phyloP scores from a whole-genome alignment of 2,888 invertebrate species.

The Pachymerium ferrugineum region DNA sequence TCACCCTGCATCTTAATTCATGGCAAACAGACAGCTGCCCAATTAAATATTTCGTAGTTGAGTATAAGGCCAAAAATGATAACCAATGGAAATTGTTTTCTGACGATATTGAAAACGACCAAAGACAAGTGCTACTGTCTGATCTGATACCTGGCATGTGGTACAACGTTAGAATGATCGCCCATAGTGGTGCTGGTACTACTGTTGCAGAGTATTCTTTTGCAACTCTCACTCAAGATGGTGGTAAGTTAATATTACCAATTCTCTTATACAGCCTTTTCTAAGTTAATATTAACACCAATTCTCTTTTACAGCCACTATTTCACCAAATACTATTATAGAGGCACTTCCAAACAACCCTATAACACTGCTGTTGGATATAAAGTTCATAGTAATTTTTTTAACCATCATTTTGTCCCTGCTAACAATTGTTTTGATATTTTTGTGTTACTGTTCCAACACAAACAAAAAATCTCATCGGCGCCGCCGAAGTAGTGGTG shows the following conservation, averaged over 20 bases:
- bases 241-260: neutral
- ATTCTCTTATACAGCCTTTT: neutral
- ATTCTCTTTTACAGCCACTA: neutral
- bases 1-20: constrained; percentile 27
- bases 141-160: constrained; percentile 41
- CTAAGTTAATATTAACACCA: neutral
- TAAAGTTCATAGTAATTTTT: neutral
- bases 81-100: constrained; percentile 33
- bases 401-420: neutral
- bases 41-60: constrained; percentile 29
- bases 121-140: constrained; percentile 42
- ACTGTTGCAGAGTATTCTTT: constrained; percentile 7
- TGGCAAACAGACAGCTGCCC: constrained; percentile 29
- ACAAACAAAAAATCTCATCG: neutral
- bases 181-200: constrained; percentile 15
- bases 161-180: constrained; percentile 24
- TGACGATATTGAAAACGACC: constrained; percentile 45
- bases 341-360: neutral
- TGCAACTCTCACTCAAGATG: neutral
- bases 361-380: neutral
- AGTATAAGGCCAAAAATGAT: neutral
- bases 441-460: neutral
- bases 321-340: neutral
- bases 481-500: neutral
- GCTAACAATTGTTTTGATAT: neutral